Evolutionary conservation across 2,797 vertebrate species (phyloP).

Genomic region (Semotilus atromaculatus): DNA sequence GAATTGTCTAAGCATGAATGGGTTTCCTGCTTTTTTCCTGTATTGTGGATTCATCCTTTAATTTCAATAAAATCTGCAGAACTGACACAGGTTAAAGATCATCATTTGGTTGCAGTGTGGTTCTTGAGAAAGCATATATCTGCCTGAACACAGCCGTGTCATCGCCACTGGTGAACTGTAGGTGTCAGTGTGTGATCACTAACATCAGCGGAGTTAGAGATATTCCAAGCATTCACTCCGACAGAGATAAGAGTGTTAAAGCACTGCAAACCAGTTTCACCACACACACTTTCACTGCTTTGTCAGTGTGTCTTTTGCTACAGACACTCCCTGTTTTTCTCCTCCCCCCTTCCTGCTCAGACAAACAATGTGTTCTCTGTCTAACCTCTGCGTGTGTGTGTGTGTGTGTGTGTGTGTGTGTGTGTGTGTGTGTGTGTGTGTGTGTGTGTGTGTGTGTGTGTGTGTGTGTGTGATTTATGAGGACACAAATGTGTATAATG

Average conservation of each 20-base stretch:
- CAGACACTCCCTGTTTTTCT: slow-evolving; percentile 66
- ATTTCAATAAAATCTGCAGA: neutral
- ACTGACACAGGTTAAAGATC: neutral
- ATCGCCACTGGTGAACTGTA: slow-evolving; percentile 57
- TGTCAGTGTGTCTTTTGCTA: slow-evolving; percentile 52
- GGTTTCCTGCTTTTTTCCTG: neutral
- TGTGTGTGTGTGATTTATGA: no score
- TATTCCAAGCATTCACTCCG: slow-evolving; percentile 72
- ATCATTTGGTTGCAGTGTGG: neutral
- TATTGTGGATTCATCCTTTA: neutral
- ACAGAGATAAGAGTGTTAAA: slow-evolving; percentile 66
- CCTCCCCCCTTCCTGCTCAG: neutral
- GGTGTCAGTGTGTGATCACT: slow-evolving; percentile 68
- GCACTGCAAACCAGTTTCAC: slow-evolving; percentile 54
- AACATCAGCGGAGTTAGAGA: slow-evolving; percentile 50
- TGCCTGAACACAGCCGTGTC: neutral
- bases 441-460: neutral
- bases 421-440: slow-evolving; percentile 49
- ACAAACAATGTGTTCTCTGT: slow-evolving; percentile 28
- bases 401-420: neutral
- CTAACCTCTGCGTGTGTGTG: neutral
- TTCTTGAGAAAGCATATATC: neutral
- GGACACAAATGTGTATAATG: no score
- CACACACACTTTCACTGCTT: slow-evolving; percentile 48
- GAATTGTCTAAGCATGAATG: neutral